phyloP scores from a whole-genome alignment of 2,888 invertebrate genomes.

The Protodeltote pygarga region DNA sequence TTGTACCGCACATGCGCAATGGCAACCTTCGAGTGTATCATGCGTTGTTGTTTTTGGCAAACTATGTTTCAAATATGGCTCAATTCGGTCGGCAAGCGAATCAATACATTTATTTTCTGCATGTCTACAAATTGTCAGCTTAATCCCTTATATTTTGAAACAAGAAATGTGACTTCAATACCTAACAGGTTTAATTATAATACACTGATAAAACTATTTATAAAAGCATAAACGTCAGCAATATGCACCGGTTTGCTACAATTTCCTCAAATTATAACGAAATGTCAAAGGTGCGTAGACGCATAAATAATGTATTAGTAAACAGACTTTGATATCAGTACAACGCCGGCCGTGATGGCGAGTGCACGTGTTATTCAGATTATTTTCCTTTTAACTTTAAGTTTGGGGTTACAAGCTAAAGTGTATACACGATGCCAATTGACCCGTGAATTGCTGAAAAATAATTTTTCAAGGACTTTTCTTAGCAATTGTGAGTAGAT shows the following conservation, averaged over 20 bases:
- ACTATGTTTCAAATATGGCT: too few species aligned
- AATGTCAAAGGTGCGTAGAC: constrained; percentile 68
- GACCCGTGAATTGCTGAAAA: constrained; percentile 88
- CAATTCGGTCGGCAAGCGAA: too few species aligned
- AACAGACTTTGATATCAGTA: constrained; percentile 62
- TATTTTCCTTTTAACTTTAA: constrained; percentile 56
- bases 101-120: too few species aligned
- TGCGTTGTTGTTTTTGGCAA: too few species aligned
- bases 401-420: constrained; percentile 74
- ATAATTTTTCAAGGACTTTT: constrained; percentile 89
- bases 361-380: constrained; percentile 58
- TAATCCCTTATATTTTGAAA: too few species aligned
- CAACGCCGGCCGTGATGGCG: constrained; percentile 61
- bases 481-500: constrained; percentile 90
- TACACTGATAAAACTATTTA: background rate
- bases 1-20: too few species aligned
- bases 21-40: too few species aligned
- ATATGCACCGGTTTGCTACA: constrained; percentile 10
- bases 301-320: constrained; percentile 55
- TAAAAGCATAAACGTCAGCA: constrained; percentile 4
- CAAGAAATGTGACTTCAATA: too few species aligned
- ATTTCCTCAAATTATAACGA: constrained; percentile 49
- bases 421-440: constrained; percentile 90
- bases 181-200: too few species aligned
- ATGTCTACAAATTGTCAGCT: too few species aligned